Evolutionary conservation across 2,113 vertebrate species (phyloP).

Genomic region (Apaloderma vittatum): DNA sequence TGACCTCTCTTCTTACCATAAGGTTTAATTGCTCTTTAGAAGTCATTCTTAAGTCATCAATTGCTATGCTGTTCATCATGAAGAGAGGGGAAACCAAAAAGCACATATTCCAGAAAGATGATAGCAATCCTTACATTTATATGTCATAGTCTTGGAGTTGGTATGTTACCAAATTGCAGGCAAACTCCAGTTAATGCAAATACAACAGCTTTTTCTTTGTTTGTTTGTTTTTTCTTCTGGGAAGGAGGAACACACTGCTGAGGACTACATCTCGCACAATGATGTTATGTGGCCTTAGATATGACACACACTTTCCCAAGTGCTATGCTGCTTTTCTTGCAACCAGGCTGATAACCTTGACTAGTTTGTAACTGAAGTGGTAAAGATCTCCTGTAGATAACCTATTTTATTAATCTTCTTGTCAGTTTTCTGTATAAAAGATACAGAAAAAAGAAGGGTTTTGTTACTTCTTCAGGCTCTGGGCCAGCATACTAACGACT

Average conservation of each 20-base stretch:
- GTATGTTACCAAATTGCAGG: neutral
- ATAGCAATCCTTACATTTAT: neutral
- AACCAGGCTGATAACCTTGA: neutral
- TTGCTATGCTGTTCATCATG: neutral
- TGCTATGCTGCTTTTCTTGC: neutral
- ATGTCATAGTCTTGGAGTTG: neutral
- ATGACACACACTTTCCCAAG: rapidly evolving
- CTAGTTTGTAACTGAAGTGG: neutral
- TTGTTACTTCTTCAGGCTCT: neutral
- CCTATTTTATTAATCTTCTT: neutral
- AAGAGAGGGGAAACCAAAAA: neutral
- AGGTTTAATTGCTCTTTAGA: neutral
- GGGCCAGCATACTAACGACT: neutral
- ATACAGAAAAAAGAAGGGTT: neutral
- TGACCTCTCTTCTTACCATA: neutral
- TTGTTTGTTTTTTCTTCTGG: neutral
- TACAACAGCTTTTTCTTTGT: neutral
- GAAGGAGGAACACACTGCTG: neutral
- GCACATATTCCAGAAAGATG: neutral
- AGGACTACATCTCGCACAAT: neutral
- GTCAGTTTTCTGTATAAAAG: neutral
- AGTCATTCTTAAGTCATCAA: neutral
- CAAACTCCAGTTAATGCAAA: neutral
- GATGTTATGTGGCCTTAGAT: neutral
- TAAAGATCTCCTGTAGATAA: neutral